Base-by-base conservation (phyloP, 2,113 vertebrate species). In the Typhlomys cinereus region DNA sequence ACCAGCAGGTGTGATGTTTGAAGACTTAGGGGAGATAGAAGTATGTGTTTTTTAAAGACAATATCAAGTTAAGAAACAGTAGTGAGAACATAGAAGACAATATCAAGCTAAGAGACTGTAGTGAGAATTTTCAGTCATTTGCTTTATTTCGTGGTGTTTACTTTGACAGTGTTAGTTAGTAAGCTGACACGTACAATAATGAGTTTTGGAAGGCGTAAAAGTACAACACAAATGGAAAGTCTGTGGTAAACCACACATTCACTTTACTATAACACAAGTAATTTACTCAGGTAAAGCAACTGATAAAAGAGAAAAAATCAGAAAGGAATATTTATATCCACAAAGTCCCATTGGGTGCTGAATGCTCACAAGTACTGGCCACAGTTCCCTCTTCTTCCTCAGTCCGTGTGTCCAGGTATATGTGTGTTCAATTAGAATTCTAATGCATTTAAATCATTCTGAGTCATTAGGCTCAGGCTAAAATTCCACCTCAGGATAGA, bases 401-500 rank as follows among this genome's bases (percentile, higher is more conserved):
- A 61, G 59, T 84, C 41, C 84, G 1, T 64, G 21, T 46, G 23
- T 31, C 54, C 91, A 1, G 84, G 59, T 73, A 9, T 73, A 4
- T 71, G 7, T 61, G 10, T 89, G 15, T 59, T 95, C 88, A 89
- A 88, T 94, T 76, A 62, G 18, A 84, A 92, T 87, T 89, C 85
- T 86, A 93, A 89, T 75, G 70, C 44, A 25, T 86, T 95, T 44
- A 96, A 92, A 41, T 62, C 86, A 93, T 50, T 94, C 90, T 44
- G 86, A 13, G 20, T 95, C 64, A 92, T 89, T 50, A 44, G n/a
- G 25, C 50, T 84, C 41, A 92, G 31, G 82, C 13, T 41, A 62
- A 94, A 79, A 84, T 27, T 85, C 74, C 57, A 41, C 54, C 41
- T n/a, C 34, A n/a, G 70, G 21, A 36, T 89, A 3, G 39, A 91